These are phyloP conservation scores for Dasypus novemcinctus DNA, from an alignment of 2,113 vertebrate genomes.

Conservation along the genomic window DNA sequence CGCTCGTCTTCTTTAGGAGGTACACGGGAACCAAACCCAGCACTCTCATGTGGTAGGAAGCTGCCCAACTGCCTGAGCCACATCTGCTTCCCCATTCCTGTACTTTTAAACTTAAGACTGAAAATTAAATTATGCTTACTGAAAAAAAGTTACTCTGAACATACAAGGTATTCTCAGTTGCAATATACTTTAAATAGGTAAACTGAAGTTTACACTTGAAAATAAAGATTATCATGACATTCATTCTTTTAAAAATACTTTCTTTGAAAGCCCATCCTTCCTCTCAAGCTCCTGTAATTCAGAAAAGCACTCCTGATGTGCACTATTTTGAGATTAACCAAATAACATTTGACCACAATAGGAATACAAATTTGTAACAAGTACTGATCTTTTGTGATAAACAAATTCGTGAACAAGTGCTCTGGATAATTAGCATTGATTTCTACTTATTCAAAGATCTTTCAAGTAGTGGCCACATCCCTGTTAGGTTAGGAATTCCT, in stretches of 20 bases:
- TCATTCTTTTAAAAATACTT: conserved; percentile 11
- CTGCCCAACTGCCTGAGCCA: too few species aligned
- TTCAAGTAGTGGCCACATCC: not conserved
- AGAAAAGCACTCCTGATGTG: not conserved
- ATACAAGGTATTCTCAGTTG: not conserved
- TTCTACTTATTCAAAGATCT: not conserved
- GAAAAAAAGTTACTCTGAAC: not conserved
- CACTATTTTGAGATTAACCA: not conserved
- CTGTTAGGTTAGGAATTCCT: not conserved
- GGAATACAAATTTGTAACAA: not conserved
- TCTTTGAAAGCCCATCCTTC: not conserved
- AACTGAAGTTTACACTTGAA: not conserved
- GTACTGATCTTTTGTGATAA: not conserved
- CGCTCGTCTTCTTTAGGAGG: too few species aligned
- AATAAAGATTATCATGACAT: not conserved
- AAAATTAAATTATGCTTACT: not conserved
- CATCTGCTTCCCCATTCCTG: not conserved
- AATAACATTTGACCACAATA: not conserved
- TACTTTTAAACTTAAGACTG: not conserved
- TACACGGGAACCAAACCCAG: too few species aligned
- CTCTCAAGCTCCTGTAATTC: not conserved
- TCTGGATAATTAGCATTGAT: not conserved
- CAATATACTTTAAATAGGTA: not conserved
- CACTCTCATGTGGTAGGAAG: too few species aligned
- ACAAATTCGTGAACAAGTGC: not conserved